Evolutionary conservation across 2,888 invertebrate species (phyloP).

Genomic region (Microctonus brassicae): DNA sequence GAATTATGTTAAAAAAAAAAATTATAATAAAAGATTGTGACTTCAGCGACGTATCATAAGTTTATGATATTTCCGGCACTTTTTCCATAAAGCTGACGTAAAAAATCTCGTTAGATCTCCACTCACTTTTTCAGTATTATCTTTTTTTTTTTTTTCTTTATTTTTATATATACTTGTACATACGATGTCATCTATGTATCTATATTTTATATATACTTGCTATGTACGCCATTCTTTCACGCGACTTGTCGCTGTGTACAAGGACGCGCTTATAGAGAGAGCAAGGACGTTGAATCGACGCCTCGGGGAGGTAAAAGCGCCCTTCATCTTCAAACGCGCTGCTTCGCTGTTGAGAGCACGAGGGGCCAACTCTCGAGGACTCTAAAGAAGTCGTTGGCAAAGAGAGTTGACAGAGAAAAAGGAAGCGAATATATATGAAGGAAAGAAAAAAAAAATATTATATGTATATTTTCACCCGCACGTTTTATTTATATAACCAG

Average conservation of each 20-base stretch:
- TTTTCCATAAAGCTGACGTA: neutral
- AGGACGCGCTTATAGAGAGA: neutral
- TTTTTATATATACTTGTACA: slow-evolving; percentile 5
- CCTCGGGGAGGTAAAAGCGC: slow-evolving; percentile 15
- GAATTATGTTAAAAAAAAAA: neutral
- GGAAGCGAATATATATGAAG: neutral
- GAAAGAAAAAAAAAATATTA: too few relatives aligned
- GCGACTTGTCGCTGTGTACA: neutral
- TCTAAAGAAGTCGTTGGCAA: slow-evolving; percentile 21
- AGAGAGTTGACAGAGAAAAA: neutral
- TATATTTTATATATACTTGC: neutral
- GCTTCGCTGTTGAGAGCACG: neutral
- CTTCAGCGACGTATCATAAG: neutral
- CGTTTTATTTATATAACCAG: neutral
- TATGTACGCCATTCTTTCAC: neutral
- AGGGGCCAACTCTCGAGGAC: slow-evolving; percentile 26
- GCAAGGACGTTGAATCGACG: slow-evolving; percentile 21
- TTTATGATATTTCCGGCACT: slow-evolving; percentile 15
- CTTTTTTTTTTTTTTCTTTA: neutral
- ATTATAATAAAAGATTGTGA: neutral
- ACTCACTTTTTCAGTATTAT: too few relatives aligned
- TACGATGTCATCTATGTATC: neutral
- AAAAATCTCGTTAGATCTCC: slow-evolving; percentile 13
- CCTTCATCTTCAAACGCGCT: slow-evolving; percentile 22
- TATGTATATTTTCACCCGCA: too few relatives aligned